Evolutionary conservation across 2,113 vertebrate species (phyloP).

Genomic region (Pygoscelis adeliae): DNA sequence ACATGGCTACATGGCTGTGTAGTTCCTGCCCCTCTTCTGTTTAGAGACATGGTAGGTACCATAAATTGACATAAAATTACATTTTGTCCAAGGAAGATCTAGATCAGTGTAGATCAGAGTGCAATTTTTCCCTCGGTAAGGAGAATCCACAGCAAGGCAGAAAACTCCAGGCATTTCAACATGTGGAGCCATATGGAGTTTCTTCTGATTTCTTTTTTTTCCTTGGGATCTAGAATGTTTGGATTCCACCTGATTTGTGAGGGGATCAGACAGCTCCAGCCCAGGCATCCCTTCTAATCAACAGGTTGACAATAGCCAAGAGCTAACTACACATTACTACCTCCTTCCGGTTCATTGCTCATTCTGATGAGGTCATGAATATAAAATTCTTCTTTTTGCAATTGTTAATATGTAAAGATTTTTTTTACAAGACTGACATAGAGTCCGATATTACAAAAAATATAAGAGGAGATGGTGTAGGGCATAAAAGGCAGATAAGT

Average conservation of each 20-base stretch:
- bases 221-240: neutral
- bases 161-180: neutral
- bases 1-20: neutral
- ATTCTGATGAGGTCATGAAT: neutral
- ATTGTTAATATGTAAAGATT: neutral
- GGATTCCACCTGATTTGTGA: neutral
- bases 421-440: neutral
- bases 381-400: neutral
- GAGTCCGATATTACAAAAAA: neutral
- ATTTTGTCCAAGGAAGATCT: neutral
- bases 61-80: neutral
- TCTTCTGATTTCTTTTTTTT: neutral
- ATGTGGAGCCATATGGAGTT: neutral
- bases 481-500: neutral
- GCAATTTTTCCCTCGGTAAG: neutral
- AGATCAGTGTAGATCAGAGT: neutral
- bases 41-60: neutral
- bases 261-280: neutral
- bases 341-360: fast-evolving
- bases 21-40: neutral
- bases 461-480: neutral
- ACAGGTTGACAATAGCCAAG: neutral
- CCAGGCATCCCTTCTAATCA: neutral
- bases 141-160: neutral
- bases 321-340: neutral